Percentiles rank a stretch among this genome's conserved stretches.
These are phyloP conservation scores for Magallana ariakensis DNA, from an alignment of 1,140 invertebrate species.

Conservation along the genomic window DNA sequence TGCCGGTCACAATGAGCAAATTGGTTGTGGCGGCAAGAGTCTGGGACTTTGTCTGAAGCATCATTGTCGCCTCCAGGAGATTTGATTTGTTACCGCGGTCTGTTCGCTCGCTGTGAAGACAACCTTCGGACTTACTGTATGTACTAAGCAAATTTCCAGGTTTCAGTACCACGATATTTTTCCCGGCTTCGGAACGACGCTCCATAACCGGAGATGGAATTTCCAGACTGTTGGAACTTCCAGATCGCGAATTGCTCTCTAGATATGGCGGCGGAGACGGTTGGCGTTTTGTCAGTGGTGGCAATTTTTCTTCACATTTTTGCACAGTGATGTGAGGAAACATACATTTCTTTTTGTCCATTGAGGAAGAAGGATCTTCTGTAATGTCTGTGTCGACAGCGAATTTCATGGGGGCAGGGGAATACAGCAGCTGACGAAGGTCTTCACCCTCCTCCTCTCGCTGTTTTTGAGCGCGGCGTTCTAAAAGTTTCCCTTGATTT, in stretches of 20 bases:
- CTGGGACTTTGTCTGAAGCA: background rate
- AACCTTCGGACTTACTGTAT: slow-evolving; percentile 52
- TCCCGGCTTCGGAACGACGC: slow-evolving; percentile 47
- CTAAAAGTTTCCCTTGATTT: slow-evolving; percentile 22
- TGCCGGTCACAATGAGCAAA: background rate
- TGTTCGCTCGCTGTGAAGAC: slow-evolving; percentile 30
- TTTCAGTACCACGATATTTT: slow-evolving; percentile 42
- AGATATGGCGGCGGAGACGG: slow-evolving; percentile 43
- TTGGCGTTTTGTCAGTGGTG: slow-evolving; percentile 36
- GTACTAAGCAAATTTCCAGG: slow-evolving; percentile 38
- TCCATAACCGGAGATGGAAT: slow-evolving; percentile 51
- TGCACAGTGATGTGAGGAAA: slow-evolving; percentile 58
- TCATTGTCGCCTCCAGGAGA: background rate
- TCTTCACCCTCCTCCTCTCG: slow-evolving; percentile 2
- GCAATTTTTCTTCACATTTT: slow-evolving; percentile 57
- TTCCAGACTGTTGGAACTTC: slow-evolving; percentile 54
- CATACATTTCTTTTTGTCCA: background rate
- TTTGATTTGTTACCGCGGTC: slow-evolving; percentile 5
- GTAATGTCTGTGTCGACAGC: background rate
- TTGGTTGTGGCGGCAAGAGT: background rate
- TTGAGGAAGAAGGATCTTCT: background rate
- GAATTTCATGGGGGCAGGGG: slow-evolving; percentile 34
- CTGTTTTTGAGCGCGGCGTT: slow-evolving; percentile 20
- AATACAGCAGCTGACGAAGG: background rate
- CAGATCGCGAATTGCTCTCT: slow-evolving; percentile 44